Percentiles rank a stretch among this genome's conserved stretches.
These are phyloP conservation scores for Eretmocerus hayati DNA, from an alignment of 2,888 invertebrate genomes.

Conservation along the genomic window DNA sequence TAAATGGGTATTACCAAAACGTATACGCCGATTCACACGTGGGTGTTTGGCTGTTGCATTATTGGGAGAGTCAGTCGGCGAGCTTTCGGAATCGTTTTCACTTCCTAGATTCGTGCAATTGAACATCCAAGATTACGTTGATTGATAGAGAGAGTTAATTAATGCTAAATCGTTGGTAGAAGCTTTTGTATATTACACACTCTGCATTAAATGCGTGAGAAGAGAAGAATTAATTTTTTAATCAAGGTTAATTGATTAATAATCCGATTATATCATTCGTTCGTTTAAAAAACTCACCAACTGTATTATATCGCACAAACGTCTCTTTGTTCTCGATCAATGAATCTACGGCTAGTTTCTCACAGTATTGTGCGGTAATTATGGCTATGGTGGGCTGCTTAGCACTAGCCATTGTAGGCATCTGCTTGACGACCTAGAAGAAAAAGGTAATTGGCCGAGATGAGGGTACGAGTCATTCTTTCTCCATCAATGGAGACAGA, in stretches of 20 bases:
- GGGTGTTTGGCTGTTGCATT: slow-evolving; percentile 32
- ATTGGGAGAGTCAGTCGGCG: slow-evolving; percentile 34
- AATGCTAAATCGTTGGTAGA: not conserved
- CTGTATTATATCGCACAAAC: slow-evolving; percentile 91
- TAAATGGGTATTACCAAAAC: slow-evolving; percentile 24
- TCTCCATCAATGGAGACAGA: not conserved
- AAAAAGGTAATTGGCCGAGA: slow-evolving; percentile 2
- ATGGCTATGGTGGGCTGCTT: slow-evolving; percentile 97
- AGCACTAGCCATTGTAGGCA: slow-evolving; percentile 81
- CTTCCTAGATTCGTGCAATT: slow-evolving; percentile 41
- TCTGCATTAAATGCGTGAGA: no score
- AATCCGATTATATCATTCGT: slow-evolving; percentile 1
- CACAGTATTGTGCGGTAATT: slow-evolving; percentile 93
- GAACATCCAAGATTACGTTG: not conserved
- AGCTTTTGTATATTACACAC: no score
- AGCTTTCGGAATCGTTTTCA: slow-evolving; percentile 13
- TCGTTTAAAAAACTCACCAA: slow-evolving; percentile 62
- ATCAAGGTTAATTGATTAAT: no score
- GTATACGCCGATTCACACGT: slow-evolving; percentile 38
- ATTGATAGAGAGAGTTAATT: not conserved
- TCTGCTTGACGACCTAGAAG: slow-evolving; percentile 78
- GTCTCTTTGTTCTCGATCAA: slow-evolving; percentile 97
- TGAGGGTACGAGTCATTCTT: not conserved
- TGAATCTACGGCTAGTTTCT: slow-evolving; percentile 95
- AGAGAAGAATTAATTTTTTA: no score